phyloP scores from a whole-genome alignment of 2,888 invertebrate genomes.

The Lypha dubia region DNA sequence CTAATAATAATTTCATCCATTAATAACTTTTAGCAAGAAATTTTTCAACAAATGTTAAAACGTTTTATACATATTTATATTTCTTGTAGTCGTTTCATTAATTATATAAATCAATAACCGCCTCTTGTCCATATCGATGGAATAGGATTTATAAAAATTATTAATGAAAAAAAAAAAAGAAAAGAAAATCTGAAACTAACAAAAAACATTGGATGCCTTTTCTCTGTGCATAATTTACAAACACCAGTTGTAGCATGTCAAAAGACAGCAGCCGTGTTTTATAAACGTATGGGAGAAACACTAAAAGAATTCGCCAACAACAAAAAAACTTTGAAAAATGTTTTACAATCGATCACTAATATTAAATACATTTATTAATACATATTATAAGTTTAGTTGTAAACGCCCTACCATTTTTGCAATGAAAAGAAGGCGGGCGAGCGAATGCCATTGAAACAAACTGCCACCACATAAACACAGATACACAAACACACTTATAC shows the following conservation, averaged over 20 bases:
- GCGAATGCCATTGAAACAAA: conserved; percentile 45
- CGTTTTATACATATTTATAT: conserved; percentile 28
- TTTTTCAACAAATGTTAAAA: conserved; percentile 56
- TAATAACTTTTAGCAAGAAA: conserved; percentile 66
- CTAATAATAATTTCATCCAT: conserved; percentile 71
- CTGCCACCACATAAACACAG: conserved; percentile 26
- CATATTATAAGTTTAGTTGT: conserved; percentile 75
- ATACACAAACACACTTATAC: not conserved
- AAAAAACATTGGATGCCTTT: conserved; percentile 63
- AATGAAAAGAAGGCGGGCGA: conserved; percentile 54
- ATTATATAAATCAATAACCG: conserved; percentile 68
- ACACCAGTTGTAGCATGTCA: conserved; percentile 47
- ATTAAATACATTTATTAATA: conserved; percentile 78
- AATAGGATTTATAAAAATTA: conserved; percentile 44
- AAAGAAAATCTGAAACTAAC: conserved; percentile 17
- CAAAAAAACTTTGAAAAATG: conserved; percentile 75
- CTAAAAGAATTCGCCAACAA: conserved; percentile 38
- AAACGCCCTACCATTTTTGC: conserved; percentile 67
- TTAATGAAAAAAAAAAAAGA: conserved; percentile 24
- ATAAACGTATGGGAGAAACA: conserved; percentile 5
- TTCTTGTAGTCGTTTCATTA: conserved; percentile 33
- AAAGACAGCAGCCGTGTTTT: conserved; percentile 18
- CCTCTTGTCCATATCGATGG: conserved; percentile 55
- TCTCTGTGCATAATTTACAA: conserved; percentile 52
- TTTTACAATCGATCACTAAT: conserved; percentile 81